Evolutionary conservation across 2,113 vertebrate species (phyloP).

Genomic region (Cyprinus carpio): DNA sequence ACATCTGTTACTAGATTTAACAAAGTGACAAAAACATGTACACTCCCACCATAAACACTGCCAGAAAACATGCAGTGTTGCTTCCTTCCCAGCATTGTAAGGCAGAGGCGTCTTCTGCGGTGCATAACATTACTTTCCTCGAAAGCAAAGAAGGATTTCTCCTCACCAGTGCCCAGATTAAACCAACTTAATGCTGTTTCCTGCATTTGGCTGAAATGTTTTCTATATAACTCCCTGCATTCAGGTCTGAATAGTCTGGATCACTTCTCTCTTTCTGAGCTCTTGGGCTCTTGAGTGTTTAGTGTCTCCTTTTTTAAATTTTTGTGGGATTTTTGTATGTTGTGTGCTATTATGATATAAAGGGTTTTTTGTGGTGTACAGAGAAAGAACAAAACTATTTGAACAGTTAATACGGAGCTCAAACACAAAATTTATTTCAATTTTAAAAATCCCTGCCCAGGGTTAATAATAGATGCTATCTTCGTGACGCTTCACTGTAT

Average conservation of each 20-base stretch:
- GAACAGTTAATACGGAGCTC: too few relatives aligned
- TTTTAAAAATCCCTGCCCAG: too few relatives aligned
- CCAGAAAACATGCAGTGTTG: background rate
- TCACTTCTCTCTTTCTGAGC: background rate
- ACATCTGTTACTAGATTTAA: background rate
- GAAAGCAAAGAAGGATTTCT: too few relatives aligned
- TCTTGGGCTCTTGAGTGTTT: background rate
- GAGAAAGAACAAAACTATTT: too few relatives aligned
- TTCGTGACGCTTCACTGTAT: background rate
- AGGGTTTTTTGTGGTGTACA: too few relatives aligned
- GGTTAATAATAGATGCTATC: background rate
- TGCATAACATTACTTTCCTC: too few relatives aligned
- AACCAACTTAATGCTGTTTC: background rate
- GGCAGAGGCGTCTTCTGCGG: background rate
- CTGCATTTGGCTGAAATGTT: background rate
- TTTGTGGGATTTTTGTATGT: too few relatives aligned
- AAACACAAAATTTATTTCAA: too few relatives aligned
- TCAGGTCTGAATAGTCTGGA: background rate
- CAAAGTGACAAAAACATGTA: background rate
- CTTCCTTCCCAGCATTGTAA: background rate
- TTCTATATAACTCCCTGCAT: background rate
- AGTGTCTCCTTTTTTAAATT: too few relatives aligned
- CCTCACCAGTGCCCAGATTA: background rate
- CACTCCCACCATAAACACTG: background rate
- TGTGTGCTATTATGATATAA: too few relatives aligned